Conservation (phyloP, 1,140 invertebrate genomes). For the Sminthurinus signatus region DNA sequence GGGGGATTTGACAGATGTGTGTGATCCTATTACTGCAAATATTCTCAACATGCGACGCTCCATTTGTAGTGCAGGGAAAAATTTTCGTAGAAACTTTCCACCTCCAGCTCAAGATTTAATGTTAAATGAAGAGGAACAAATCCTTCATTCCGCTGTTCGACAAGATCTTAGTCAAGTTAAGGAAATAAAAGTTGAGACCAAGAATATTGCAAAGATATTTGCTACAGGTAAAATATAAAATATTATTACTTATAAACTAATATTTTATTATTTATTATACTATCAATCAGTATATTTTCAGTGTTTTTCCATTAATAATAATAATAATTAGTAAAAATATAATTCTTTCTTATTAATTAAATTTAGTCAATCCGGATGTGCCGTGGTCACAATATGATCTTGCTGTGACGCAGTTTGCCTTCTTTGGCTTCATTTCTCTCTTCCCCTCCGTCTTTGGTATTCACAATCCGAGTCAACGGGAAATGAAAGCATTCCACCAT, state of each 20-base stretch:
- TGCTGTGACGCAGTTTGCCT: conserved; percentile 33
- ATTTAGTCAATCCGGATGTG: conserved; percentile 34
- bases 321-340: no score
- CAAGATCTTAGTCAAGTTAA: conserved; percentile 3
- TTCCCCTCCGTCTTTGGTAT: conserved; percentile 35
- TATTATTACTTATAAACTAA: no score
- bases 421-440: conserved; percentile 23
- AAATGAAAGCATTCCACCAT: conserved; percentile 33
- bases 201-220: conserved; percentile 18
- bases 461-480: conserved; percentile 4
- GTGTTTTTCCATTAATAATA: no score
- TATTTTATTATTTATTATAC: no score
- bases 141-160: conserved; percentile 1
- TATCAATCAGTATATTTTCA: no score
- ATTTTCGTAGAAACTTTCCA: conserved; percentile 25
- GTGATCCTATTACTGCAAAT: not conserved
- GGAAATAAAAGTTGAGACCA: not conserved
- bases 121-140: conserved; percentile 12
- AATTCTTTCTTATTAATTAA: not conserved
- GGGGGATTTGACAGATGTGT: not conserved
- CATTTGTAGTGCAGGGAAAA: conserved; percentile 2
- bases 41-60: not conserved
- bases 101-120: conserved; percentile 29
- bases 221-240: conserved; percentile 13
- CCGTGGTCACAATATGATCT: conserved; percentile 37